These are phyloP conservation scores for Argyrosomus regius DNA, from an alignment of 2,797 vertebrate species.

Conservation along the genomic window DNA sequence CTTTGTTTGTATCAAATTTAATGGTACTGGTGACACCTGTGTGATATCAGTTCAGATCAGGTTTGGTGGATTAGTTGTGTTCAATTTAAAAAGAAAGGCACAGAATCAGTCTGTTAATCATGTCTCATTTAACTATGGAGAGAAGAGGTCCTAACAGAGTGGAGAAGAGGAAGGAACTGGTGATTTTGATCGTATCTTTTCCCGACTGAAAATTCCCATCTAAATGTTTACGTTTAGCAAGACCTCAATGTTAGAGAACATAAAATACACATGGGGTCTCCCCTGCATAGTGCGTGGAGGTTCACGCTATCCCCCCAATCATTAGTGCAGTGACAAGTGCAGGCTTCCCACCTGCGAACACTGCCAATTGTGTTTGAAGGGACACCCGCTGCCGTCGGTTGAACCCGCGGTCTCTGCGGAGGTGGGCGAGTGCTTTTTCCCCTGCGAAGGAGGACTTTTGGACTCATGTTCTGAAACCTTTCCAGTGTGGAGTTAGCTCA, in stretches of 20 bases:
- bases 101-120: conserved; percentile 34
- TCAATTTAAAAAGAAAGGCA: conserved; percentile 1
- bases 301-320: conserved; percentile 43
- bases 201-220: background rate
- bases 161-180: conserved; percentile 31
- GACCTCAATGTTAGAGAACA: conserved; percentile 19
- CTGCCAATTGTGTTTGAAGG: conserved; percentile 74
- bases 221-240: conserved; percentile 40
- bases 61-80: conserved; percentile 41
- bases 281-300: conserved; percentile 33
- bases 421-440: conserved; percentile 66
- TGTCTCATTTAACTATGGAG: conserved; percentile 19
- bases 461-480: conserved; percentile 71
- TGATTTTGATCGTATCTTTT: conserved; percentile 33
- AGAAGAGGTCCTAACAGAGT: conserved; percentile 33
- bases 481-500: conserved; percentile 60
- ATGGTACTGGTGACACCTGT: conserved; percentile 7
- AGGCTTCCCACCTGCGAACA: conserved; percentile 78
- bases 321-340: conserved; percentile 71
- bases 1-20: conserved; percentile 29
- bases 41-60: conserved; percentile 28
- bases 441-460: conserved; percentile 77
- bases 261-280: conserved; percentile 26
- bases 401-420: conserved; percentile 64
- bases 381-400: conserved; percentile 63